A percentile compares a stretch with the other conserved stretches of the same genome.
Conservation (phyloP, 2,888 invertebrate genomes). For the Lamellibrachia columna region DNA sequence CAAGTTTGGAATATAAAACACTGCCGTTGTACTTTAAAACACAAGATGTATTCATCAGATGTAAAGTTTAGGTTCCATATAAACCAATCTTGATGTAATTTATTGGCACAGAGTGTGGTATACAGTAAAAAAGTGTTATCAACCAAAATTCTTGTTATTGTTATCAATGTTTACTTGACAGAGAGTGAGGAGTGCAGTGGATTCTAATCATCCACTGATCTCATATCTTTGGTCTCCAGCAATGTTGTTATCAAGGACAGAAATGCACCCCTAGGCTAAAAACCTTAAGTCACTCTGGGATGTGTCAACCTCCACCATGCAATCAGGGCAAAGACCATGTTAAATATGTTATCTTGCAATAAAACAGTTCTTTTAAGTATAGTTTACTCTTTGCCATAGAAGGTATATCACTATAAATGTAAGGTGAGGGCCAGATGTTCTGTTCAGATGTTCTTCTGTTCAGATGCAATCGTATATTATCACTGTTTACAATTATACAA, state of each 20-base stretch:
- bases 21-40: too few relatives aligned
- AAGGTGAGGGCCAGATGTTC: not conserved
- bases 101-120: conserved; percentile 18
- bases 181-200: not conserved
- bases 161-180: conserved; percentile 21
- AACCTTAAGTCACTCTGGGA: not conserved
- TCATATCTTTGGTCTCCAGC: not conserved
- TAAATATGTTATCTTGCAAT: conserved; percentile 17
- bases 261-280: not conserved
- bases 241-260: conserved; percentile 13
- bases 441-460: not conserved
- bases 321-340: conserved; percentile 8
- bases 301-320: not conserved
- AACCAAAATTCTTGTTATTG: conserved; percentile 13
- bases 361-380: not conserved
- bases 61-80: too few relatives aligned
- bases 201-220: conserved; percentile 22
- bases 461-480: not conserved
- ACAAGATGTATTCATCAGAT: too few relatives aligned
- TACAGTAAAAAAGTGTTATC: not conserved
- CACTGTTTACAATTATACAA: not conserved
- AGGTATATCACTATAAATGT: not conserved
- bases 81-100: too few relatives aligned
- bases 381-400: not conserved
- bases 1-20: too few relatives aligned